phyloP scores from a whole-genome alignment of 2,113 vertebrate genomes.

The Amblyornis subalaris region DNA sequence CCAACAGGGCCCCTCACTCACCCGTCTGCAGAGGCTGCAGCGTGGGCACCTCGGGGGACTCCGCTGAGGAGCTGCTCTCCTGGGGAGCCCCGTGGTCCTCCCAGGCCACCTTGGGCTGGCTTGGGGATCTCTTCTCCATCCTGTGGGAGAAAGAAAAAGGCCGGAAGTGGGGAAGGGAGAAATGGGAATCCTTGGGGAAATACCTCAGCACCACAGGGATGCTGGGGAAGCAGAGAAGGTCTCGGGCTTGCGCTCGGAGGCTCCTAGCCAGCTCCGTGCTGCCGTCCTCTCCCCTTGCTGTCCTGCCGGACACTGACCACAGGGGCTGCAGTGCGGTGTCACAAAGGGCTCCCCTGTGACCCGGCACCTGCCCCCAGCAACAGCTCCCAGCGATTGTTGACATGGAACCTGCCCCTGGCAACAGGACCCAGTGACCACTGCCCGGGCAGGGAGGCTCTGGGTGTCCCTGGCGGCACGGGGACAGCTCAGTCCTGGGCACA shows the following conservation, averaged over 20 bases:
- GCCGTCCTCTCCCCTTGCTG: not conserved
- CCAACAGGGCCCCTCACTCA: not conserved
- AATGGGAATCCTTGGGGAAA: not conserved
- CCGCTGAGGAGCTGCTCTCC: not conserved
- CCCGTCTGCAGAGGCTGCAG: not conserved
- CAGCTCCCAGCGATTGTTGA: not conserved
- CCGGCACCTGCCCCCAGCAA: not conserved
- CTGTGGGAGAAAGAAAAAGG: not conserved
- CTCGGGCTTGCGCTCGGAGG: too few species aligned
- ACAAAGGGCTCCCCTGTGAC: not conserved
- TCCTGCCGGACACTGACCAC: not conserved
- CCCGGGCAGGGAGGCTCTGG: not conserved
- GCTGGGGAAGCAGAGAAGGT: not conserved
- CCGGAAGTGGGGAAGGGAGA: not conserved
- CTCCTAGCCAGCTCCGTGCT: not conserved
- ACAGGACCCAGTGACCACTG: not conserved
- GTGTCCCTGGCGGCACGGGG: too few species aligned
- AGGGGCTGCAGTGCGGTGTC: not conserved
- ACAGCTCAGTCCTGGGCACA: too few species aligned
- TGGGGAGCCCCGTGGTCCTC: too few species aligned
- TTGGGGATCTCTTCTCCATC: not conserved
- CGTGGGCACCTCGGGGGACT: not conserved
- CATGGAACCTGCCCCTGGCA: too few species aligned
- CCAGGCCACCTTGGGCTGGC: not conserved
- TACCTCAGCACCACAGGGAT: not conserved